Conservation (phyloP, 2,797 vertebrate species). For the Eidolon dupreanum region DNA sequence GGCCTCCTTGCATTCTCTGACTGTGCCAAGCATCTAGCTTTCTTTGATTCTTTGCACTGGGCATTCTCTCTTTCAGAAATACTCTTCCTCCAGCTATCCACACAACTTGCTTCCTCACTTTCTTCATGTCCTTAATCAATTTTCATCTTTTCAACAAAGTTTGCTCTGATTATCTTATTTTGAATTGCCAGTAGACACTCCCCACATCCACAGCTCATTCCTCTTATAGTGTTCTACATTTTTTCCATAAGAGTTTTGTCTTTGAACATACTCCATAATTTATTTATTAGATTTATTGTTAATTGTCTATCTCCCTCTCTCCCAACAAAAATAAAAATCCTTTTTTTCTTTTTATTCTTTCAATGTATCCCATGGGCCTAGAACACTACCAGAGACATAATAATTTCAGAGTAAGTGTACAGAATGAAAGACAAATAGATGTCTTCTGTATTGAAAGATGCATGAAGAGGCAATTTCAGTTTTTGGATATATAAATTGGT, state of each 20-base stretch:
- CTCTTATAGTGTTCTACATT: background rate
- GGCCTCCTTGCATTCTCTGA: background rate
- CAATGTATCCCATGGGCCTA: background rate
- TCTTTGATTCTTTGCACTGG: background rate
- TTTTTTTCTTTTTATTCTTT: background rate
- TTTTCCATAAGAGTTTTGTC: background rate
- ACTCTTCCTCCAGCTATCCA: background rate
- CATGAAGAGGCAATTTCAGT: background rate
- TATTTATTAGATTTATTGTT: background rate
- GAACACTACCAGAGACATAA: background rate
- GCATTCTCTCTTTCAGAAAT: background rate
- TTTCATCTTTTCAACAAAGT: background rate
- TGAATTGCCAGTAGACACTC: background rate
- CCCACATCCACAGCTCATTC: background rate
- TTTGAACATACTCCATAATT: background rate
- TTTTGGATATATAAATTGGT: background rate
- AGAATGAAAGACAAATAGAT: background rate
- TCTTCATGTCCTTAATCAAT: background rate
- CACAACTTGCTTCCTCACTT: background rate
- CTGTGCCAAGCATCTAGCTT: background rate
- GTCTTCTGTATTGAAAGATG: background rate
- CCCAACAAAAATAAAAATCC: background rate
- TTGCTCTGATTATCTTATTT: background rate
- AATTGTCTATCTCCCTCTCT: background rate
- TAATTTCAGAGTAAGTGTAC: background rate